These are phyloP conservation scores for Drosophila anomelani DNA, from an alignment of 2,888 invertebrate genomes.

Conservation along the genomic window DNA sequence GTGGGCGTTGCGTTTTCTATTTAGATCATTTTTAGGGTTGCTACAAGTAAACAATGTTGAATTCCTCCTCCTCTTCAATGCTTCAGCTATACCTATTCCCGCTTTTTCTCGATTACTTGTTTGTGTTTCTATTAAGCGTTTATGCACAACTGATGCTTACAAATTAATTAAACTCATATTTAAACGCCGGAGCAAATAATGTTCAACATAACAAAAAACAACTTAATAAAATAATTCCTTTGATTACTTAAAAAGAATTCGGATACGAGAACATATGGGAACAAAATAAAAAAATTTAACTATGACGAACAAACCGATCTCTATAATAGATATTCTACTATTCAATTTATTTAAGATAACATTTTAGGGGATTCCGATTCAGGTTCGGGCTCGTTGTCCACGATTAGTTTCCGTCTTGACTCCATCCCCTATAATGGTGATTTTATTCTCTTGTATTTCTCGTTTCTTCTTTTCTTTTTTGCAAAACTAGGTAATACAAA, in stretches of 20 bases:
- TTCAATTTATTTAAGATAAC: constrained; percentile 64
- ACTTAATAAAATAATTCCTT: constrained; percentile 40
- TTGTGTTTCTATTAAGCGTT: constrained; percentile 60
- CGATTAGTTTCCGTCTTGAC: constrained; percentile 10
- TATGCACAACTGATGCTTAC: constrained; percentile 49
- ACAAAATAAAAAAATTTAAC: constrained; percentile 44
- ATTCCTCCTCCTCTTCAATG: neutral
- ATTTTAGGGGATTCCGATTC: constrained; percentile 33
- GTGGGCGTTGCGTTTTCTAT: constrained; percentile 68
- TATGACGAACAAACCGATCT: constrained; percentile 37
- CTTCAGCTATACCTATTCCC: constrained; percentile 9
- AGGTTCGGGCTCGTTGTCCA: constrained; percentile 1
- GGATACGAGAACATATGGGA: constrained; percentile 13
- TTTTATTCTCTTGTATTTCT: constrained; percentile 12
- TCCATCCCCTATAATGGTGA: constrained; percentile 3
- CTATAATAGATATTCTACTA: constrained; percentile 49
- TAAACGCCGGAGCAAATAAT: constrained; percentile 50
- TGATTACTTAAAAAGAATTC: constrained; percentile 42
- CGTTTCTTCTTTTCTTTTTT: constrained; percentile 12
- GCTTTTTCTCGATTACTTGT: constrained; percentile 11
- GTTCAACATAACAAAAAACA: constrained; percentile 65
- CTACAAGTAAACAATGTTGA: constrained; percentile 33
- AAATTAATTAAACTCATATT: constrained; percentile 51
- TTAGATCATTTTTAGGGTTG: constrained; percentile 40
- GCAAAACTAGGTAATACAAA: constrained; percentile 30